phyloP scores from a whole-genome alignment of 2,888 invertebrate species.

The Amphipyra berbera region DNA sequence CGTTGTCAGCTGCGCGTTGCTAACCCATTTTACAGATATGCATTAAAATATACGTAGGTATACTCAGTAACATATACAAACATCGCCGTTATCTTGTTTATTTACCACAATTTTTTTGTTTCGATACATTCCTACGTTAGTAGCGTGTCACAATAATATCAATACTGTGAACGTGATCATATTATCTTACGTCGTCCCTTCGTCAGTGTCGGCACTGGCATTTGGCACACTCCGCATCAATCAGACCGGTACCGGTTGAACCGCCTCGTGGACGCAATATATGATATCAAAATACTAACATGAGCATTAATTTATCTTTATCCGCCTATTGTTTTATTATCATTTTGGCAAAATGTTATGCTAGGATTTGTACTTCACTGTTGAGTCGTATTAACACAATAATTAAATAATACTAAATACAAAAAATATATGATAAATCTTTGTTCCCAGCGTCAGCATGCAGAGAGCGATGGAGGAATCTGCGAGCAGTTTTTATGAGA shows the following conservation, averaged over 20 bases:
- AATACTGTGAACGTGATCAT: background rate
- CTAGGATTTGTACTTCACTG: background rate
- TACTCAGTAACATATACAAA: too few species aligned
- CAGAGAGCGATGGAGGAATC: conserved; percentile 60
- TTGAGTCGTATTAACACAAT: background rate
- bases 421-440: background rate
- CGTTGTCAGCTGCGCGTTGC: conserved; percentile 5
- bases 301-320: background rate
- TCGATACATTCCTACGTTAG: background rate
- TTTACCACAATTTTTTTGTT: background rate
- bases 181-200: background rate
- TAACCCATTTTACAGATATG: background rate
- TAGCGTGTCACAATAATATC: background rate
- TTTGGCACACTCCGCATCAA: background rate
- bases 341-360: too few species aligned
- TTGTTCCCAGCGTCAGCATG: conserved; percentile 52
- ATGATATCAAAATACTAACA: background rate
- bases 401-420: too few species aligned
- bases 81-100: conserved; percentile 8
- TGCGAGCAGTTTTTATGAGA: conserved; percentile 58
- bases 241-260: conserved; percentile 6
- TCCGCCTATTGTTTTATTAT: conserved; percentile 1
- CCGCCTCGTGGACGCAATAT: conserved; percentile 7
- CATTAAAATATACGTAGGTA: too few species aligned
- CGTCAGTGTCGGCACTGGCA: background rate